These are phyloP conservation scores for Paratrypauchen microcephalus DNA, from an alignment of 2,797 vertebrate genomes.

Conservation along the genomic window DNA sequence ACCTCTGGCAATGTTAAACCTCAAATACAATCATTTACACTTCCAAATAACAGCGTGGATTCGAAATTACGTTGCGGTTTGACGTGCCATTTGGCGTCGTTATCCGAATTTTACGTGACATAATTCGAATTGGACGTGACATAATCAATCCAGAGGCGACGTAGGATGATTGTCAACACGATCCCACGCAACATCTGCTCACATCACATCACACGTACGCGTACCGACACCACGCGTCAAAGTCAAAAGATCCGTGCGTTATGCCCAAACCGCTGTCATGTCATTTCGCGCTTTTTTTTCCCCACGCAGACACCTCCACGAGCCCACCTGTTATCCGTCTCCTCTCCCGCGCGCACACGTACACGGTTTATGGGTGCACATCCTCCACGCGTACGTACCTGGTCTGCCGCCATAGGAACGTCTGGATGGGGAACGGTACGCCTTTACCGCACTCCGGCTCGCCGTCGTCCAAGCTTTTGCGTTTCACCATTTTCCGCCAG, in stretches of 20 bases:
- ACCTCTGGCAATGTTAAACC: constrained; percentile 6
- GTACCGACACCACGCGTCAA: constrained; percentile 48
- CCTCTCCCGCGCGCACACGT: constrained; percentile 5
- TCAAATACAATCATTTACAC: too few relatives aligned
- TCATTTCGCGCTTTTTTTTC: too few relatives aligned
- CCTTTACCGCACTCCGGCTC: constrained; percentile 92
- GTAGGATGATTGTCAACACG: not conserved
- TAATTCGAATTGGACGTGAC: constrained; percentile 14
- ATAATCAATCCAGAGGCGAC: constrained; percentile 21
- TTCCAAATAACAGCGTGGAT: too few relatives aligned
- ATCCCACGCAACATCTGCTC: constrained; percentile 1
- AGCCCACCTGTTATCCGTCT: constrained; percentile 69
- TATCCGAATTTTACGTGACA: constrained; percentile 22
- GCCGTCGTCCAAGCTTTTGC: constrained; percentile 94
- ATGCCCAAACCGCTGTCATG: too few relatives aligned
- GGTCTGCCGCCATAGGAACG: constrained; percentile 98
- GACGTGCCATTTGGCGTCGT: too few relatives aligned
- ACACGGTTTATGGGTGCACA: constrained; percentile 39
- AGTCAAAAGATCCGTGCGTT: too few relatives aligned
- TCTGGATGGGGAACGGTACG: constrained; percentile 96
- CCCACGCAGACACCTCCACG: too few relatives aligned
- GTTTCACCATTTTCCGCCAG: constrained; percentile 88
- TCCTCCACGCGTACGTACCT: constrained; percentile 77
- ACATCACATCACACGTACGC: too few relatives aligned
- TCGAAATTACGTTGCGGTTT: too few relatives aligned